Base-by-base conservation (phyloP, 2,797 vertebrate species). In the Lepilemur septentrionalis region DNA sequence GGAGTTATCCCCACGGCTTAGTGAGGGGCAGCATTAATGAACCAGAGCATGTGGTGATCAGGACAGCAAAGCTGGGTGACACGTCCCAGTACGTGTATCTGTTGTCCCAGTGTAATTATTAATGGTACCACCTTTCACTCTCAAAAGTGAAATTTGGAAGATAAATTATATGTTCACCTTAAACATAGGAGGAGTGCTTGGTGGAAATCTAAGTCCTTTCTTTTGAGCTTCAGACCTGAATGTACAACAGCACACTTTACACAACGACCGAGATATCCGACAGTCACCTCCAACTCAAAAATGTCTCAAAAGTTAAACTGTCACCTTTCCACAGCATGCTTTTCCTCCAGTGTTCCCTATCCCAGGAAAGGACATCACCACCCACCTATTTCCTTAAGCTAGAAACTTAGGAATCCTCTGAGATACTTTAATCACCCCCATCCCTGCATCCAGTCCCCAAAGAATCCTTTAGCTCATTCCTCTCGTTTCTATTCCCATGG, bases 131-230 rank as follows among this genome's bases (percentile, higher is more conserved):
- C 52, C 38, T 80, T 97, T 81, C 52, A 88, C 6, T 92, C 73
- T 87, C 57, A 83, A 65, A 95, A 93, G n/a, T 75, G 30, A 83
- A 75, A 70, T 90, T 28, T 65, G 35, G n/a, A 92, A 22, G 41
- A 69, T 65, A 91, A 92, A 67, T 82, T 65, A 43, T 35, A 38
- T 82, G 48, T 38, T 94, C 65, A 61, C 78, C 20, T 90, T 76
- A 76, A 75, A 87, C 32, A 35, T 4, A 82, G 50, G 18, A 80
- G 9, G 43, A 76, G 79, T 61, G 15, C 9, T 57, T 85, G 20
- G n/a, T 75, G 18, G 13, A 3, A 41, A 73, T 93, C 28, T 73
- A 55, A n/a, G 32, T 67, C 43, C 41, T 83, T 76, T 87, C 15
- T 38, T 82, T 87, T 80, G 50, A 73, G 28, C 32, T 83, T 73